Evolutionary conservation across 1,140 invertebrate genomes (phyloP), one percentile per base, ranked within the genome.

Genomic region (Vanessa tameamea): DNA sequence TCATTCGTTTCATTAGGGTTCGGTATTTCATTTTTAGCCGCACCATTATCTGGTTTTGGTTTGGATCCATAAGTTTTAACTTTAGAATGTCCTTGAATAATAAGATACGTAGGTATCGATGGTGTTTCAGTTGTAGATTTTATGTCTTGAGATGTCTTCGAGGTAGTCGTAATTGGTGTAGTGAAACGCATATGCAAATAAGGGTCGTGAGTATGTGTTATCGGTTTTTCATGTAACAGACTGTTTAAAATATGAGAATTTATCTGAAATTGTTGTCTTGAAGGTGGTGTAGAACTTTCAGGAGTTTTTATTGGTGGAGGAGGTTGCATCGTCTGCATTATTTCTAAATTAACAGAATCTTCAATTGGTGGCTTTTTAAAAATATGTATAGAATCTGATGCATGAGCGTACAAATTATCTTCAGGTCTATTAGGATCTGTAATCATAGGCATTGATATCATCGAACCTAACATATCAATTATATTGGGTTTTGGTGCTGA

Each of bases 1-100:
- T 94, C 93, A 70, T 93, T 94, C 0, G 92, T 93, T 87, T 94
- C 94, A 72, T 93, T 93, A 6, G 91, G 86, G 72, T 88, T 83
- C 68, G 79, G 67, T 86, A 87, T 86, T 78, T 89, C 85, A 16
- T 89, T 90, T 63, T 73, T 81, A 26, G 78, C 76, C 16, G 74
- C 69, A 50, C 81, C 73, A 13, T 74, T 75, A 7, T 72, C 70
- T 23, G 82, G 71, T 75, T 90, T 89, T 13, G 85, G 82, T 64
- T 92, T 94, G 0, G 96, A 95, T 20, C 96, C 95, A 83, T 97
- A 97, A 1, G 95, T 97, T 90, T 97, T 97, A 0, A 97, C 96
- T 90, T 96, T 97, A 0, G 96, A 97, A 82, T 97, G 96, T 1
- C 96, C 96, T 88, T 97, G 96, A 78, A 97, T 97, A 26, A 97